phyloP scores from a whole-genome alignment of 2,888 invertebrate species.

The Sarcophaga caerulescens region DNA sequence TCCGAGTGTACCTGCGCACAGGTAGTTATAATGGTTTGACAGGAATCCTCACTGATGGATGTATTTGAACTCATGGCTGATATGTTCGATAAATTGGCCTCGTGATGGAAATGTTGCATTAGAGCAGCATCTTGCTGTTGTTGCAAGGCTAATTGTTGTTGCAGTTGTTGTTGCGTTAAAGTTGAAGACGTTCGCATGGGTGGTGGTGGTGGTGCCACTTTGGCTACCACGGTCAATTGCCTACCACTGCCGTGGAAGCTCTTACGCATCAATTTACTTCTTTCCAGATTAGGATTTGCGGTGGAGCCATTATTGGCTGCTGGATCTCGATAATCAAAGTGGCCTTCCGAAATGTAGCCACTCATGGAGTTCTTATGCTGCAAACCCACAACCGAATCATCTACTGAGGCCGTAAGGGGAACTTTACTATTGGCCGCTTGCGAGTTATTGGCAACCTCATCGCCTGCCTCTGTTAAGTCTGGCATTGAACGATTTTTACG shows the following conservation, averaged over 20 bases:
- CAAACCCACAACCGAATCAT: conserved; percentile 89
- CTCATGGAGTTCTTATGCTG: conserved; percentile 83
- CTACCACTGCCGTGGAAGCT: conserved; percentile 94
- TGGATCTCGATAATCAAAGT: conserved; percentile 87
- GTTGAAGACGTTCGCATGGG: conserved; percentile 93
- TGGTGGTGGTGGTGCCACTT: conserved; percentile 93
- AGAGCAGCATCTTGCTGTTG: conserved; percentile 78
- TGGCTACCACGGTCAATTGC: conserved; percentile 89
- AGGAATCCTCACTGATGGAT: conserved; percentile 82
- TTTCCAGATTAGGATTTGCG: conserved; percentile 91
- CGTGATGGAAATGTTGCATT: conserved; percentile 79
- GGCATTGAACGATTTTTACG: conserved; percentile 96
- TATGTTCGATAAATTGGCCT: conserved; percentile 80
- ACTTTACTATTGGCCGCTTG: conserved; percentile 76
- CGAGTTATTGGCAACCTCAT: conserved; percentile 74
- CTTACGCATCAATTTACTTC: conserved; percentile 93
- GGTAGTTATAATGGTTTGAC: conserved; percentile 88
- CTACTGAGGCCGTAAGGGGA: conserved; percentile 84
- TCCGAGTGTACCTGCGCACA: conserved; percentile 93
- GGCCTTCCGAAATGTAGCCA: conserved; percentile 93
- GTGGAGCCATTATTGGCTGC: conserved; percentile 76
- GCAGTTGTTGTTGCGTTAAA: conserved; percentile 79
- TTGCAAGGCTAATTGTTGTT: conserved; percentile 86
- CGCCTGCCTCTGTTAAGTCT: conserved; percentile 91
- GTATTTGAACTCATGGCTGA: conserved; percentile 81